Evolutionary conservation across 2,888 invertebrate genomes (phyloP).

Genomic region (Aspidiotus rigidus): DNA sequence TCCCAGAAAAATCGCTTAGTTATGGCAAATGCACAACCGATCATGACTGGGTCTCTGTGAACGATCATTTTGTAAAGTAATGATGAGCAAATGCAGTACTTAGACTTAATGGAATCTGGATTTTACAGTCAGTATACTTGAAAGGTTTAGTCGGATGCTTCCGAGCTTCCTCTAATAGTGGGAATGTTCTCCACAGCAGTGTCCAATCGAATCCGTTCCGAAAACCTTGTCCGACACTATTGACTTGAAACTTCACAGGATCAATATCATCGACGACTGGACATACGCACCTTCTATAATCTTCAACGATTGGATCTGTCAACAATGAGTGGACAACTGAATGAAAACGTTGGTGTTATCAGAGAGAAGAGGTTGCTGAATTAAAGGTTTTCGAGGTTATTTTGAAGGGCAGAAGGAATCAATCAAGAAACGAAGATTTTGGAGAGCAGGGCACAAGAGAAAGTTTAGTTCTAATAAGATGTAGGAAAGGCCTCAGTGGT

Average conservation of each 20-base stretch:
- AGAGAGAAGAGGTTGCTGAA: too few relatives aligned
- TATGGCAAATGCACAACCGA: slow-evolving; percentile 93
- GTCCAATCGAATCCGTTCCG: slow-evolving; percentile 96
- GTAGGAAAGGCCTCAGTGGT: too few relatives aligned
- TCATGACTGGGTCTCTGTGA: slow-evolving; percentile 86
- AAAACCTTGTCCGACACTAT: slow-evolving; percentile 89
- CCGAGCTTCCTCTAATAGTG: slow-evolving; percentile 62
- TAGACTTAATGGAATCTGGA: background rate
- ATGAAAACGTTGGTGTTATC: too few relatives aligned
- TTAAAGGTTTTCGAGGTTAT: slow-evolving; percentile 33
- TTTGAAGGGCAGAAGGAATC: too few relatives aligned
- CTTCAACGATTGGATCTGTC: slow-evolving; percentile 72
- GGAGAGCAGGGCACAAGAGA: too few relatives aligned
- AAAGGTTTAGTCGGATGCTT: slow-evolving; percentile 72
- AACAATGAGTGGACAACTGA: background rate
- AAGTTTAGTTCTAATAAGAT: too few relatives aligned
- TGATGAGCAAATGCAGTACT: too few relatives aligned
- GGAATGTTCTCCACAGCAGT: slow-evolving; percentile 89
- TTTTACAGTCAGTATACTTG: slow-evolving; percentile 49
- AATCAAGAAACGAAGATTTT: too few relatives aligned
- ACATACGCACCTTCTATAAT: slow-evolving; percentile 80
- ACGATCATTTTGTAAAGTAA: slow-evolving; percentile 5
- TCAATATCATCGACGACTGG: slow-evolving; percentile 89
- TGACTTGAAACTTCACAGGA: slow-evolving; percentile 82
- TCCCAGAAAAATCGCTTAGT: slow-evolving; percentile 88